Evolutionary conservation across 1,140 invertebrate genomes (phyloP).

Genomic region (Drosophila mojavensis): DNA sequence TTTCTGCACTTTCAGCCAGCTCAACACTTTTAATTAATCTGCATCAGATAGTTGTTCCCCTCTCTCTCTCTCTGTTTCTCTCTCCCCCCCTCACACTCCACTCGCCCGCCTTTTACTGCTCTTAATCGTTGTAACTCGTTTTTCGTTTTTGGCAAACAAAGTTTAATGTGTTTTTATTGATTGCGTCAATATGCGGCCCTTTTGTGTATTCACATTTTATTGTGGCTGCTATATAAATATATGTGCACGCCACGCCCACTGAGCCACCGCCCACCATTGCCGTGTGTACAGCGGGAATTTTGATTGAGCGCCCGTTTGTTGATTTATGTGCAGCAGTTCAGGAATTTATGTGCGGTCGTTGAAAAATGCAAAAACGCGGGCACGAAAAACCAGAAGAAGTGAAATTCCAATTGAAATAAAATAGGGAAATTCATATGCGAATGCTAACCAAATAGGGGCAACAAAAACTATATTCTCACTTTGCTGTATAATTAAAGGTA

Average conservation of each 20-base stretch:
- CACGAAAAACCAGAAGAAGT: not conserved
- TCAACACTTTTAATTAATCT: conserved; percentile 75
- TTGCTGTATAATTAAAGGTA: conserved; percentile 6
- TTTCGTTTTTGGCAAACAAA: conserved; percentile 46
- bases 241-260: not conserved
- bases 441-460: not conserved
- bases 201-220: conserved; percentile 12
- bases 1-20: conserved; percentile 71
- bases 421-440: conserved; percentile 6
- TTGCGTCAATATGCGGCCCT: conserved; percentile 39
- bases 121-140: conserved; percentile 38
- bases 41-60: conserved; percentile 41
- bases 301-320: conserved; percentile 67
- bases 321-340: conserved; percentile 66
- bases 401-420: conserved; percentile 32
- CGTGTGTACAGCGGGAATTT: conserved; percentile 58
- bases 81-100: not conserved
- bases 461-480: not conserved
- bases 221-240: conserved; percentile 45
- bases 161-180: conserved; percentile 75
- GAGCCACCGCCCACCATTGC: conserved; percentile 9
- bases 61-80: too few species aligned
- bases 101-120: conserved; percentile 1
- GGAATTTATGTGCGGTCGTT: conserved; percentile 73
- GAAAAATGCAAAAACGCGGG: conserved; percentile 30